Percentiles rank a stretch among this genome's conserved stretches.
Conservation (phyloP, 2,797 vertebrate genomes). For the Microctenopoma steveboyesi region DNA sequence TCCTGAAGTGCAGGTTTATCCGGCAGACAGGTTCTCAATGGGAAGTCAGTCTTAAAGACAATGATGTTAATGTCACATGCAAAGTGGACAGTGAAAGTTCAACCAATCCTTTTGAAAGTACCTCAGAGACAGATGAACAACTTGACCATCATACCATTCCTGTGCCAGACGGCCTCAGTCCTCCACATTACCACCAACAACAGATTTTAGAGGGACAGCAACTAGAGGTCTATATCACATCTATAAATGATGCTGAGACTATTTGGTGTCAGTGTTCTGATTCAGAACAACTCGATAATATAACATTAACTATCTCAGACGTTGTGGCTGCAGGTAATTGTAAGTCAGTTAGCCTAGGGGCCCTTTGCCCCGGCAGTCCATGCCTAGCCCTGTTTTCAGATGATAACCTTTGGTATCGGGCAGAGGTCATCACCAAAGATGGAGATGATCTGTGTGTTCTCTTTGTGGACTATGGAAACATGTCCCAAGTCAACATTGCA, state of each 20-base stretch:
- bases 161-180: background rate
- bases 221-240: conserved; percentile 81
- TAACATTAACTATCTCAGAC: conserved; percentile 80
- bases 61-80: conserved; percentile 74
- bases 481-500: conserved; percentile 74
- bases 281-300: conserved; percentile 74
- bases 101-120: background rate
- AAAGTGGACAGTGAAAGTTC: conserved; percentile 55
- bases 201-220: conserved; percentile 73
- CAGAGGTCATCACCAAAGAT: conserved; percentile 77
- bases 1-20: conserved; percentile 86
- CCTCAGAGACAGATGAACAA: conserved; percentile 20
- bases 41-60: conserved; percentile 87
- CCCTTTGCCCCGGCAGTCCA: conserved; percentile 77
- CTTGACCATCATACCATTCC: background rate
- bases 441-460: conserved; percentile 73
- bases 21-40: conserved; percentile 82
- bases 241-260: conserved; percentile 80
- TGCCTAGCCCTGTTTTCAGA: conserved; percentile 87
- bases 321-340: conserved; percentile 55
- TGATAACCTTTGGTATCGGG: conserved; percentile 89
- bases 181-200: conserved; percentile 43
- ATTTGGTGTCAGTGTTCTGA: conserved; percentile 90
- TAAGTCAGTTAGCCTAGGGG: conserved; percentile 11
- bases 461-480: conserved; percentile 92